Evolutionary conservation across 2,797 vertebrate species (phyloP).

Genomic region (Lepilemur septentrionalis): DNA sequence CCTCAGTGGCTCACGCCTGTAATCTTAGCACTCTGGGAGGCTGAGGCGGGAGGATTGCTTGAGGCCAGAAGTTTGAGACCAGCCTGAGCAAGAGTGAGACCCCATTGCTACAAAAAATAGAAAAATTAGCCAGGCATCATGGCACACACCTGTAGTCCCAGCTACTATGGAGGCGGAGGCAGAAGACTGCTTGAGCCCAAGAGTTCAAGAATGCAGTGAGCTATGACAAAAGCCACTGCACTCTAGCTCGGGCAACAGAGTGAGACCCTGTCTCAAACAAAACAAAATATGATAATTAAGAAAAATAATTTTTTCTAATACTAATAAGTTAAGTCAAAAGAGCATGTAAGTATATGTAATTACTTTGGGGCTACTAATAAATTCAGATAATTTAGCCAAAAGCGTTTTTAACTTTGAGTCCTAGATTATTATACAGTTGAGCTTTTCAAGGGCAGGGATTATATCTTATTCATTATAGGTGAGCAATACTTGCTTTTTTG

Average conservation of each 20-base stretch:
- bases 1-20: neutral
- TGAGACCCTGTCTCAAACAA: neutral
- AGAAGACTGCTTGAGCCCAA: neutral
- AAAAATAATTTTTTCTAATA: slow-evolving; percentile 17
- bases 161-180: neutral
- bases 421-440: neutral
- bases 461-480: neutral
- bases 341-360: neutral
- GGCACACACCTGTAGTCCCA: neutral
- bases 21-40: neutral
- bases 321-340: slow-evolving; percentile 24
- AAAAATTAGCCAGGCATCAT: neutral
- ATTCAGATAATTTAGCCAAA: neutral
- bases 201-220: neutral
- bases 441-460: neutral
- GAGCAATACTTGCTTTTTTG: neutral
- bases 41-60: neutral
- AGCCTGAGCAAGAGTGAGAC: neutral
- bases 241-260: neutral
- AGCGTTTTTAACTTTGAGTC: neutral
- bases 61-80: neutral
- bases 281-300: neutral
- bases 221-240: neutral
- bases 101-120: neutral
- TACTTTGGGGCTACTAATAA: slow-evolving; percentile 7